phyloP scores from a whole-genome alignment of 1,140 invertebrate genomes.

The Penaeus chinensis region DNA sequence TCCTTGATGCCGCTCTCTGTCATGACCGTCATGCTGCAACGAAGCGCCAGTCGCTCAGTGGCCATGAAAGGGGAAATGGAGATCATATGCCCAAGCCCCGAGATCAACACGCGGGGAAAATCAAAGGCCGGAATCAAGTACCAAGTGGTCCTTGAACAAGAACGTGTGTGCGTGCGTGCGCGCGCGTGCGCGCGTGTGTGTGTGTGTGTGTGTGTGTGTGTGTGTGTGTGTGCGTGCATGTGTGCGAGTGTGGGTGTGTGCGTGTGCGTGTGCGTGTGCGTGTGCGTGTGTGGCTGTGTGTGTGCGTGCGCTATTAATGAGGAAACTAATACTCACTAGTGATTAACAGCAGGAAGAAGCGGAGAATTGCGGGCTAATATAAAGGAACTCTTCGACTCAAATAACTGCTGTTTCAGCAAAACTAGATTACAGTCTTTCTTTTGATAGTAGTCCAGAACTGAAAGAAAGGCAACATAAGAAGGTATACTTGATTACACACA shows the following conservation, averaged over 20 bases:
- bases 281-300: neutral
- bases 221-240: too few relatives aligned
- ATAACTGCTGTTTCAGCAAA: constrained; percentile 43
- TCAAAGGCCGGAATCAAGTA: too few relatives aligned
- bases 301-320: neutral
- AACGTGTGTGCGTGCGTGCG: too few relatives aligned
- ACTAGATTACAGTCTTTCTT: constrained; percentile 47
- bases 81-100: neutral
- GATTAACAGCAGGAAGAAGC: constrained; percentile 47
- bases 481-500: neutral
- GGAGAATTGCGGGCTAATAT: constrained; percentile 41
- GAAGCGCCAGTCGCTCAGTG: neutral
- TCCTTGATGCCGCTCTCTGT: constrained; percentile 38
- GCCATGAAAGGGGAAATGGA: neutral
- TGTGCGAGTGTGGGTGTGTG: too few relatives aligned
- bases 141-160: too few relatives aligned
- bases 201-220: too few relatives aligned
- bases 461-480: neutral
- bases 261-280: neutral
- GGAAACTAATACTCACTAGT: constrained; percentile 17
- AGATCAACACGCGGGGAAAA: neutral
- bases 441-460: constrained; percentile 53
- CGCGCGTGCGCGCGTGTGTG: too few relatives aligned
- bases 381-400: constrained; percentile 44
- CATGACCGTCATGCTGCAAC: constrained; percentile 17